Evolutionary conservation across 2,888 invertebrate genomes (phyloP), one percentile per base, ranked within the genome.

Genomic region (Drymonia ruficornis): DNA sequence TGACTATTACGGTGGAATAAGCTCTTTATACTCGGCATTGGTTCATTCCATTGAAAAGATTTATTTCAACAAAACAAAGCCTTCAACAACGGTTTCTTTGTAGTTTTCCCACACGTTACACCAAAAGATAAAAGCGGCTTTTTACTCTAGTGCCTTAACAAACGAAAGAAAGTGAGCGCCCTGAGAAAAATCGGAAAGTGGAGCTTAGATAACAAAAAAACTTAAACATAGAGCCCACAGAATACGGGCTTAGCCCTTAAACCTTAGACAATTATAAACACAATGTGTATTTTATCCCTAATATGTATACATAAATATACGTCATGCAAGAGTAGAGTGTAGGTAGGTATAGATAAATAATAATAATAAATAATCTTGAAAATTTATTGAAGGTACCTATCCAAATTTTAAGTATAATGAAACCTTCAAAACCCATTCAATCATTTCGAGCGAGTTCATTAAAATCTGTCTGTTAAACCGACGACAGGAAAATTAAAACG

Each of bases 401-500:
- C n/a, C n/a, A n/a, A n/a, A n/a, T 23, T 31, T 2, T 31, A 31
- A 8, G 31, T 31, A 31, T 8, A 31, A 31, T 31, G n/a, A 38
- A 38, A 38, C n/a, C 6, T 38, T 38, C n/a, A 36, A 40, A 40
- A 2, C 59, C 55, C 65, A 55, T 55, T 65, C 59, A 64, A 56
- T 69, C 42, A 64, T 61, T 65, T 59, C 46, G 48, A 60, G 56
- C 54, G 54, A 50, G 55, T 59, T 70, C 67, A 63, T 70, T 70
- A 69, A 61, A 67, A 65, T 42, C 59, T 53, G 60, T 59, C 65
- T 42, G 19, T 52, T 54, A 38, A 16, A 40, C 51, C 47, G 49
- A 53, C 42, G 49, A 56, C 63, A 65, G 67, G 63, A 63, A 67
- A 65, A 70, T 71, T 69, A 61, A 67, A 67, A 64, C 58, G 54